Percentiles rank a stretch among this genome's conserved stretches.
Evolutionary conservation across 2,888 invertebrate genomes (phyloP).

Genomic region (Ennomos fuscantarius): DNA sequence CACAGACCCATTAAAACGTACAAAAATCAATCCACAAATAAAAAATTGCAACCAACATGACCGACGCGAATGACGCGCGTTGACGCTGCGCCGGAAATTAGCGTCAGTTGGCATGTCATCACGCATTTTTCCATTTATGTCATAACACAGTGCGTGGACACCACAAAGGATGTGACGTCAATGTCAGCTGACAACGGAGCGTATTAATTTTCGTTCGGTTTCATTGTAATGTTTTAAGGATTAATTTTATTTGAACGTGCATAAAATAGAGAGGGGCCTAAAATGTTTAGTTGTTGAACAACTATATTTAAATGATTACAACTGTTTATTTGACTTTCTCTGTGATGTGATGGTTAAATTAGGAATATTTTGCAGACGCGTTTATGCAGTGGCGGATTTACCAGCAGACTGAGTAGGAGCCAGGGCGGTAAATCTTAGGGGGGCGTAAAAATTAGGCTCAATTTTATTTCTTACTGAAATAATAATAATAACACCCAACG

Average conservation of each 20-base stretch:
- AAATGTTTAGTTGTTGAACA: neutral
- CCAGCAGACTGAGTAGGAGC: too few species aligned
- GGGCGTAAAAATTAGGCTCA: too few species aligned
- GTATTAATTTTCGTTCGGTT: slow-evolving; percentile 38
- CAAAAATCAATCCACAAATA: neutral
- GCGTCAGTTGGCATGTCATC: slow-evolving; percentile 49
- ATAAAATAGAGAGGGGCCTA: too few species aligned
- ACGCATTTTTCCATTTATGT: slow-evolving; percentile 71
- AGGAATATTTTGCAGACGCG: too few species aligned
- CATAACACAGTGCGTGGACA: slow-evolving; percentile 48
- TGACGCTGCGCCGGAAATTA: slow-evolving; percentile 65
- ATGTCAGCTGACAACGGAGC: slow-evolving; percentile 20
- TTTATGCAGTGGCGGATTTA: too few species aligned
- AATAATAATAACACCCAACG: too few species aligned
- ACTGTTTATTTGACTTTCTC: too few species aligned
- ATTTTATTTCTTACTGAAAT: too few species aligned
- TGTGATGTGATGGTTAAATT: too few species aligned
- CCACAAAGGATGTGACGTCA: slow-evolving; percentile 46
- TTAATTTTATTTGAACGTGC: neutral
- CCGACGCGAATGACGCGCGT: slow-evolving; percentile 38
- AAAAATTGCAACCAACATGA: neutral
- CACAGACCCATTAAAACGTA: too few species aligned
- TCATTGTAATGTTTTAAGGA: slow-evolving; percentile 1
- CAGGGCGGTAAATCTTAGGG: too few species aligned
- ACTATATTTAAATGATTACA: too few species aligned